These are phyloP conservation scores for Spilogale gracilis DNA, from an alignment of 2,113 vertebrate species.

Conservation along the genomic window DNA sequence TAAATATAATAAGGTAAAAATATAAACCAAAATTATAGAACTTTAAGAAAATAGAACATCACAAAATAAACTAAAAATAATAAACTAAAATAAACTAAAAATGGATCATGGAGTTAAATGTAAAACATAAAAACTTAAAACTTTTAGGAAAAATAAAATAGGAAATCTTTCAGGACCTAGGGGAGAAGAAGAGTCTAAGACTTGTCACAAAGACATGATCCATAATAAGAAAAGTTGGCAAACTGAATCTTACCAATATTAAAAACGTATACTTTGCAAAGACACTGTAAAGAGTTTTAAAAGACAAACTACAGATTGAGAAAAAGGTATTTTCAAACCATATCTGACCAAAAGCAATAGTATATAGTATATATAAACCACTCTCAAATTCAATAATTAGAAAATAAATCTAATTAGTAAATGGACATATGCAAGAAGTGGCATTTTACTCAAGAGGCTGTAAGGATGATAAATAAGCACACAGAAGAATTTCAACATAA, in stretches of 20 bases:
- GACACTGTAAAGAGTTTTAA: background rate
- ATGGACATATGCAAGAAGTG: background rate
- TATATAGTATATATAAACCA: background rate
- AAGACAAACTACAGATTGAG: background rate
- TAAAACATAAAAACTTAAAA: background rate
- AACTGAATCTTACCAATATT: background rate
- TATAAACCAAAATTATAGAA: background rate
- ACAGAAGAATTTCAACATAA: background rate
- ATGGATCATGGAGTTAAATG: background rate
- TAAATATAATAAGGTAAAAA: background rate
- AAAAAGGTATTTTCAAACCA: background rate
- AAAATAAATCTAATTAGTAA: background rate
- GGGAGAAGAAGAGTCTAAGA: background rate
- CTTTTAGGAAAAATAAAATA: background rate
- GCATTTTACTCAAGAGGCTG: background rate
- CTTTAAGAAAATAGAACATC: background rate
- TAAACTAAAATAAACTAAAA: background rate
- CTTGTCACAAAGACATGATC: background rate
- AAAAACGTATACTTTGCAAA: background rate
- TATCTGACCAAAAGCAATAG: background rate
- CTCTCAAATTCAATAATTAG: background rate
- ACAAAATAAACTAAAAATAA: background rate
- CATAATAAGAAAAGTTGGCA: background rate
- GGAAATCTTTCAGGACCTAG: background rate
- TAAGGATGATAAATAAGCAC: background rate